Conservation (phyloP, 1,140 invertebrate genomes). For the Thalassaphorura encarpata region DNA sequence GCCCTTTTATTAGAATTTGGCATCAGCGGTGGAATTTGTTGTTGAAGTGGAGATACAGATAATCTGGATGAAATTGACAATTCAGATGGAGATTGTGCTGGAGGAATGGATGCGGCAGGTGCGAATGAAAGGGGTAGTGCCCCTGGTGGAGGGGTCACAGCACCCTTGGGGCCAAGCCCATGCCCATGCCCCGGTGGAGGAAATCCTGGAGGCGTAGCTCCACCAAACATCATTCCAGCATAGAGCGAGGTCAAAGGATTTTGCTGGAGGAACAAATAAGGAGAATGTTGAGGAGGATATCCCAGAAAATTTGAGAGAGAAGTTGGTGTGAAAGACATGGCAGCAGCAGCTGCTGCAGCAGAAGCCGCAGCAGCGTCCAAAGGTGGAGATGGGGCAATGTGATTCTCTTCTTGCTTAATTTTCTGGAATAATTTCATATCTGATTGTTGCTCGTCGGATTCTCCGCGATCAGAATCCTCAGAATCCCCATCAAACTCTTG, state of each 20-base stretch:
- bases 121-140: neutral
- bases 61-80: neutral
- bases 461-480: slow-evolving; percentile 6
- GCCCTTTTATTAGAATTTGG: slow-evolving; percentile 32
- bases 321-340: slow-evolving; percentile 20
- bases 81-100: too few species aligned
- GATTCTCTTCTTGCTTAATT: slow-evolving; percentile 12
- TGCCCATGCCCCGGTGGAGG: slow-evolving; percentile 12
- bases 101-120: slow-evolving; percentile 4
- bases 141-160: neutral
- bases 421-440: neutral
- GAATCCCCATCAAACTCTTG: slow-evolving; percentile 37
- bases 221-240: slow-evolving; percentile 31
- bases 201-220: slow-evolving; percentile 8
- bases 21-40: slow-evolving; percentile 34
- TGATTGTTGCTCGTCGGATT: neutral
- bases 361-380: neutral
- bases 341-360: neutral
- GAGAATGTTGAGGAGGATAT: slow-evolving; percentile 24
- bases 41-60: neutral
- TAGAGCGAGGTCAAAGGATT: slow-evolving; percentile 24
- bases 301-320: slow-evolving; percentile 25
- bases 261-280: slow-evolving; percentile 27
- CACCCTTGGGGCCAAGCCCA: slow-evolving; percentile 10
- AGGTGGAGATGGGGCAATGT: neutral